Percentiles rank a stretch among this genome's conserved stretches.
Conservation (phyloP, 1,140 invertebrate species). For the Temnothorax curvispinosus region DNA sequence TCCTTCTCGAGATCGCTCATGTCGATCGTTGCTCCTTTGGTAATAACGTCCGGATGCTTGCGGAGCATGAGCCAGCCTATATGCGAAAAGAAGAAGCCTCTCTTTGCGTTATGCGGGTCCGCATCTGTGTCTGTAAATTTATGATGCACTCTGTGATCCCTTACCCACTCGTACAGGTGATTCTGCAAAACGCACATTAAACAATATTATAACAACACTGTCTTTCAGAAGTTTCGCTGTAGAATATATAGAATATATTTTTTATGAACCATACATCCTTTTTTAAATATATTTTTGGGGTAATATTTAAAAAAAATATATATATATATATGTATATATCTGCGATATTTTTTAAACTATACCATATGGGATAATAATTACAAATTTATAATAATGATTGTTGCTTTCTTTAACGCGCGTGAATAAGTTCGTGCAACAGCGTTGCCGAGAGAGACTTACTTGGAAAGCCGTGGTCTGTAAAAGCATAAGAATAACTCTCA, state of each 20-base stretch:
- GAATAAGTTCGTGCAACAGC: background rate
- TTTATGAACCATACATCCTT: background rate
- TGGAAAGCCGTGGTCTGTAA: slow-evolving; percentile 93
- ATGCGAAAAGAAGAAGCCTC: slow-evolving; percentile 97
- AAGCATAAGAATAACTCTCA: slow-evolving; percentile 91
- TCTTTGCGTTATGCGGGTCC: slow-evolving; percentile 94
- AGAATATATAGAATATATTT: background rate
- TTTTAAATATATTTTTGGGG: background rate
- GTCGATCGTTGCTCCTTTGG: slow-evolving; percentile 92
- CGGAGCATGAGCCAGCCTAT: slow-evolving; percentile 95
- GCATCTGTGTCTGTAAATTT: slow-evolving; percentile 97
- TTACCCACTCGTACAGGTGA: slow-evolving; percentile 91
- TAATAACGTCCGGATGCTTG: slow-evolving; percentile 94
- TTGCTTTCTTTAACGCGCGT: background rate
- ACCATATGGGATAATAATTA: background rate
- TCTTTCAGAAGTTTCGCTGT: background rate
- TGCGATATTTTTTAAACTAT: background rate
- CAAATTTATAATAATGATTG: background rate
- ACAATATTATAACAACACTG: background rate
- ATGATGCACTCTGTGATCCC: slow-evolving; percentile 96
- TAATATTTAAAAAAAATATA: background rate
- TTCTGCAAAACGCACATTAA: slow-evolving; percentile 82
- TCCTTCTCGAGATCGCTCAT: slow-evolving; percentile 92
- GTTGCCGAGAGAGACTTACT: slow-evolving; percentile 84
- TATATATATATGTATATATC: too few relatives aligned